These are phyloP conservation scores for Aromia moschata DNA, from an alignment of 2,888 invertebrate species.

Conservation along the genomic window DNA sequence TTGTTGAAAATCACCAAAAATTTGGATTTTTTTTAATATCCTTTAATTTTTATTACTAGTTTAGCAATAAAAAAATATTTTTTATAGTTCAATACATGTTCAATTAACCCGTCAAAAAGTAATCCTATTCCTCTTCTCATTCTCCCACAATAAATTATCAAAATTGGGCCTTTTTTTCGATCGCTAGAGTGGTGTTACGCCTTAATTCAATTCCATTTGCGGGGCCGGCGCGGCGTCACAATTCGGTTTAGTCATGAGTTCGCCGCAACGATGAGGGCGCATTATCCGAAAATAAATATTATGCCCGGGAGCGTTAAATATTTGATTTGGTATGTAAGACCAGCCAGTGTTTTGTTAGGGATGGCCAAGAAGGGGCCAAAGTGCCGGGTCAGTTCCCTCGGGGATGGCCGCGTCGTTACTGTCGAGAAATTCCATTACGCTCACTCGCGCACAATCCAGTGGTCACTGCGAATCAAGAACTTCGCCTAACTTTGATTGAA, in stretches of 20 bases:
- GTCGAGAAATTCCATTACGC: conserved; percentile 59
- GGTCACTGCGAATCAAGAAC: conserved; percentile 55
- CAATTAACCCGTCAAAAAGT: no score
- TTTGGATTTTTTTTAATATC: no score
- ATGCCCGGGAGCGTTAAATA: conserved; percentile 50
- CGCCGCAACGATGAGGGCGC: conserved; percentile 32
- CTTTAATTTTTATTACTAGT: no score
- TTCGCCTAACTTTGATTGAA: conserved; percentile 57
- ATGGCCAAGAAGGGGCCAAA: conserved; percentile 48
- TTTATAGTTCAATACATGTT: no score
- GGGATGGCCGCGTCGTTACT: conserved; percentile 54
- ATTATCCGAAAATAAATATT: conserved; percentile 38
- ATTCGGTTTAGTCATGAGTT: conserved; percentile 4
- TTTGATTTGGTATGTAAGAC: conserved; percentile 53
- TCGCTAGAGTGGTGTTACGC: no score
- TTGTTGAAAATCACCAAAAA: no score
- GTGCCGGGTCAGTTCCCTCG: conserved; percentile 57
- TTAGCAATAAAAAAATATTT: no score
- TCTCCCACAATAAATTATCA: no score
- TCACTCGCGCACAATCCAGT: conserved; percentile 54
- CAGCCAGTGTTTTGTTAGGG: conserved; percentile 52
- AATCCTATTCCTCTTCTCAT: no score
- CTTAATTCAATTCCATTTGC: no score
- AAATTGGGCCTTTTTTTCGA: no score
- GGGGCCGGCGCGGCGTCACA: not conserved